These are phyloP conservation scores for Symphodus melops DNA, from an alignment of 2,113 vertebrate genomes.

Conservation along the genomic window DNA sequence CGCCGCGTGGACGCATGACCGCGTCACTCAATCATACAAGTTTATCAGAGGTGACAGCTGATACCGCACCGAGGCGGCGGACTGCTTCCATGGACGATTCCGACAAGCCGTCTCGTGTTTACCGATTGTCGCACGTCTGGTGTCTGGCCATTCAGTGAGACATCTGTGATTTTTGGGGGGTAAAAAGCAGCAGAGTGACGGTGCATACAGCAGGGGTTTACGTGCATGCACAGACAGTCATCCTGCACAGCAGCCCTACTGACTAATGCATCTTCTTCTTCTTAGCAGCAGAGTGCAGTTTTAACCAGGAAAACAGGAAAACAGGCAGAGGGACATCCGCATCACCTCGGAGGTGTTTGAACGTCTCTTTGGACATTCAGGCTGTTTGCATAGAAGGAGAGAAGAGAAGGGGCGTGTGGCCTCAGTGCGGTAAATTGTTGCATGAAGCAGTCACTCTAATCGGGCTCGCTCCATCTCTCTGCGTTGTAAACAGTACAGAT, in stretches of 20 bases:
- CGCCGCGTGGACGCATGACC: slow-evolving; percentile 31
- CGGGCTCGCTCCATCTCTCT: not conserved
- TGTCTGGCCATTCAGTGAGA: not conserved
- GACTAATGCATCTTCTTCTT: not conserved
- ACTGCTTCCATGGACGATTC: slow-evolving; percentile 2
- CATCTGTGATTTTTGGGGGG: slow-evolving; percentile 9
- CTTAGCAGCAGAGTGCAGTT: not conserved
- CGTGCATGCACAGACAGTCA: slow-evolving; percentile 11
- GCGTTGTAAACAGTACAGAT: not conserved
- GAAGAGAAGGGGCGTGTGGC: not conserved
- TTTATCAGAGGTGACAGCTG: slow-evolving; percentile 57
- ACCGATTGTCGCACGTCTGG: not conserved
- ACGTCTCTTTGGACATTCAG: slow-evolving; percentile 7
- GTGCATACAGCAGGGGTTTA: slow-evolving; percentile 24
- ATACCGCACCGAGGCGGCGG: slow-evolving; percentile 38
- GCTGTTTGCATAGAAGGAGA: not conserved
- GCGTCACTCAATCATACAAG: slow-evolving; percentile 71
- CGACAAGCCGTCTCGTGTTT: not conserved
- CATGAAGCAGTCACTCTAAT: slow-evolving; percentile 3
- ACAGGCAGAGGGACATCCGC: not conserved
- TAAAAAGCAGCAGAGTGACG: slow-evolving; percentile 16
- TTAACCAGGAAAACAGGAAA: not conserved
- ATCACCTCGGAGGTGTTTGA: slow-evolving; percentile 1
- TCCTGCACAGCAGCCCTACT: not conserved
- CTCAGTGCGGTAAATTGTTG: slow-evolving; percentile 50